Evolutionary conservation across 2,888 invertebrate genomes (phyloP).

Genomic region (Drosophila differens): DNA sequence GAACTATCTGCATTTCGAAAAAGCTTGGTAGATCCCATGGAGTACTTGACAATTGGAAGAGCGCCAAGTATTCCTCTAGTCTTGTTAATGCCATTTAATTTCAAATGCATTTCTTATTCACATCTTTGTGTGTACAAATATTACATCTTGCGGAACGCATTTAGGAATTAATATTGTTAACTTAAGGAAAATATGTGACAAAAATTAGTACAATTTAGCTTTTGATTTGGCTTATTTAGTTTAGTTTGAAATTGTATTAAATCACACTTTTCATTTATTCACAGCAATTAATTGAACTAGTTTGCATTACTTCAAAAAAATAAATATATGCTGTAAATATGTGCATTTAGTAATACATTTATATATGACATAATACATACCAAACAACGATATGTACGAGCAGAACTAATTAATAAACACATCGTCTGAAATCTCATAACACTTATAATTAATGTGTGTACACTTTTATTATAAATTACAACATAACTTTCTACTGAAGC

Average conservation of each 20-base stretch:
- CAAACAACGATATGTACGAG: conserved; percentile 21
- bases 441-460: background rate
- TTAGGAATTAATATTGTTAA: conserved; percentile 23
- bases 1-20: conserved; percentile 57
- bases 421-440: conserved; percentile 49
- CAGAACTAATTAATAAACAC: conserved; percentile 34
- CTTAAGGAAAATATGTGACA: conserved; percentile 33
- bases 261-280: conserved; percentile 51
- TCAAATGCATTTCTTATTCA: conserved; percentile 26
- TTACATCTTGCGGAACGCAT: conserved; percentile 35
- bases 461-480: background rate
- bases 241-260: conserved; percentile 54
- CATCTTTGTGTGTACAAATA: conserved; percentile 11
- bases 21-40: background rate
- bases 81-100: conserved; percentile 21
- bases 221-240: conserved; percentile 21
- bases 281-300: conserved; percentile 24
- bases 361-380: conserved; percentile 19
- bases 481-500: background rate
- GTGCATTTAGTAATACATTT: conserved; percentile 54
- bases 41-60: conserved; percentile 20
- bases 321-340: conserved; percentile 64
- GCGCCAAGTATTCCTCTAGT: conserved; percentile 35
- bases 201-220: conserved; percentile 47
- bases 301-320: conserved; percentile 28